Base-by-base conservation (phyloP, 2,888 invertebrate species). In the Mesodorylaimus sp. region DNA sequence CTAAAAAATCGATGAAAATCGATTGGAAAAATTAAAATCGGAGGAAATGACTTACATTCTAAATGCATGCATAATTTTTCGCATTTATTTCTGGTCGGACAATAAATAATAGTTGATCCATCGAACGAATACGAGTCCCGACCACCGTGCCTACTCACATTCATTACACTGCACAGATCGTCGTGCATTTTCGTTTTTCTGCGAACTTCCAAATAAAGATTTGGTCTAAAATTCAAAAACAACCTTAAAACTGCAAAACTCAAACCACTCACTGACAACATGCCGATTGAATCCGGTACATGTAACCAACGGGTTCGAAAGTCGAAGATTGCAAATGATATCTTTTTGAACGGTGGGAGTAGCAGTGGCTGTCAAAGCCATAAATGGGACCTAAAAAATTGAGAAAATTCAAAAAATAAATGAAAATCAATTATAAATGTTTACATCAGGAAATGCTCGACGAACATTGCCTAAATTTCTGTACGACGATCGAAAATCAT, bases 281-380 rank as follows among this genome's bases (percentile, higher is more conserved):
- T 54, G 68, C 69, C 69, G 70, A 66, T 81, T 78, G 63, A 80
- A 78, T 41, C 77, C 73, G 1, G 79, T 76, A 59, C 72, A 72
- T 1, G 74, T 66, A 24, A 75, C 58, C 51, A 71, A 66, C 1
- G 79, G 75, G 57, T 74, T 70, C 52, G 70, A 71, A 36, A 79
- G 65, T 24, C 69, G 61, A 51, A 81, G 67, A 51, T 73, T 72
- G 42, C 63, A 59, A 44, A 75, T 70, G 47, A 81, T 79, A 60
- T 81, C 80, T n/a, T 67, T 59, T 48, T 70, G 69, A 1, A 80
- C 79, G 53, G 69, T 67, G 2, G 70, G 68, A 1, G 80, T 80
- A 0, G 81, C 81, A 1, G 81, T 81, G 0, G 80, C 80, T 2
- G 81, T 81, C 19, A 80, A 67, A 1, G 80, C 79, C 57, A 81